Evolutionary conservation across 2,113 vertebrate genomes (phyloP).

Genomic region (Sporophila hypoxantha): DNA sequence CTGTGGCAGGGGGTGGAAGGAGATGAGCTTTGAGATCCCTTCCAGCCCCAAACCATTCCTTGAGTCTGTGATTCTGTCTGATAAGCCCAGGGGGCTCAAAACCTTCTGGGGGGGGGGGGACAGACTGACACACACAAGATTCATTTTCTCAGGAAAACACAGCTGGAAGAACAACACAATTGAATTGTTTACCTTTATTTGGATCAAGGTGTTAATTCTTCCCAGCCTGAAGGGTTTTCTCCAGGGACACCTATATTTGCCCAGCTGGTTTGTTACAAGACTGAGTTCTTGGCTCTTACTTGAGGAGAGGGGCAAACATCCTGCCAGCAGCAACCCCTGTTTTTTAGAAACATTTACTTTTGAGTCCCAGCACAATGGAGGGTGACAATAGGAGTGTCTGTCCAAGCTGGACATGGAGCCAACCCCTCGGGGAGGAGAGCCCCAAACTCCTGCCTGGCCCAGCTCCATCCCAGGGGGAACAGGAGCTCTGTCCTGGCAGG

Average conservation of each 20-base stretch:
- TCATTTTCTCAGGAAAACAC: neutral
- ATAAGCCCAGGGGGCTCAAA: neutral
- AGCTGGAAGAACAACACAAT: neutral
- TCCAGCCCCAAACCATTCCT: neutral
- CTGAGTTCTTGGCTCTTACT: constrained; percentile 14
- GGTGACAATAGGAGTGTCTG: neutral
- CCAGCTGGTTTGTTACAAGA: neutral
- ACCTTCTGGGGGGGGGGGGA: neutral
- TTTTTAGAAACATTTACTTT: neutral
- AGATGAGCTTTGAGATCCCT: neutral
- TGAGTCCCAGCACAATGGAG: neutral
- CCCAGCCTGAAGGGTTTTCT: neutral
- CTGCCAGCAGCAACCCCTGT: neutral
- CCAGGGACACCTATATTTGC: neutral
- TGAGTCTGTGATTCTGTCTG: neutral
- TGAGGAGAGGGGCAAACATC: neutral
- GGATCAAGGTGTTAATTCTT: neutral
- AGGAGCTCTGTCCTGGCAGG: neutral
- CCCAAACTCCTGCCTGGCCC: neutral
- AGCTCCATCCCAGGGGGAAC: neutral
- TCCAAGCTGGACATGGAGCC: no score
- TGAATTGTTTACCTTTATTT: neutral
- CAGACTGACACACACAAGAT: neutral
- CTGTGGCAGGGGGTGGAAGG: neutral
- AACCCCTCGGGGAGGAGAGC: neutral